Evolutionary conservation across 2,113 vertebrate species (phyloP), one percentile per base, ranked within the genome.

Genomic region (Urocynchramus pylzowi): DNA sequence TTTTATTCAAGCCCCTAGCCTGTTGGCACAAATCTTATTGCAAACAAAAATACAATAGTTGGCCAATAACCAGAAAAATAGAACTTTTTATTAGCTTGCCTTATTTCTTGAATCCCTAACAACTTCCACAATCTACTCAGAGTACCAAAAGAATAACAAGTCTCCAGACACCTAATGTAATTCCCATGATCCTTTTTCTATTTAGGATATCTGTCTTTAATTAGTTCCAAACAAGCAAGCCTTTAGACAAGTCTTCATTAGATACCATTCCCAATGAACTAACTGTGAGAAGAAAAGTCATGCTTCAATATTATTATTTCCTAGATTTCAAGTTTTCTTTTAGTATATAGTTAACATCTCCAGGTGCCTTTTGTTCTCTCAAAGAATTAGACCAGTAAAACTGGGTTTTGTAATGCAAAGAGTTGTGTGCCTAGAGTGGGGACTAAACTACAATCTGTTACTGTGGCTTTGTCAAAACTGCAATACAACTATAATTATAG

Each of bases 201-300:
- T 98, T 98, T 98, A 97, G 95, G 94, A 93, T 98, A 98, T 97
- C 95, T 98, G 96, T 97, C 96, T 97, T 98, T 98, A 98, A 98
- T 98, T 98, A 98, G 98, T 97, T 98, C 97, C 96, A 97, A 98
- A 92, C 96, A 98, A 97, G 97, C 95, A 97, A 97, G 87, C 89
- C 96, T 97, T 98, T 96, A 97, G 87, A 98, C 96, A 95, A 95
- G 95, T 96, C 95, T 97, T 97, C 93, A 85, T 90, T 97, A 97
- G 92, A 97, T 97, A 97, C 95, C 94, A 97, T 97, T 98, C 96
- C 97, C 97, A 95, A 86, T 96, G 96, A 97, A 95, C 93, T 78
- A 95, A 95, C 93, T 91, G 85, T 4, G 6, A 97, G 90, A 96
- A 90, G 92, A 97, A 95, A 91, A 97, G 90, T 97, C 96, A 96